Evolutionary conservation across 2,888 invertebrate genomes (phyloP), one percentile per base, ranked within the genome.

Genomic region (Pseudococcus longispinus): DNA sequence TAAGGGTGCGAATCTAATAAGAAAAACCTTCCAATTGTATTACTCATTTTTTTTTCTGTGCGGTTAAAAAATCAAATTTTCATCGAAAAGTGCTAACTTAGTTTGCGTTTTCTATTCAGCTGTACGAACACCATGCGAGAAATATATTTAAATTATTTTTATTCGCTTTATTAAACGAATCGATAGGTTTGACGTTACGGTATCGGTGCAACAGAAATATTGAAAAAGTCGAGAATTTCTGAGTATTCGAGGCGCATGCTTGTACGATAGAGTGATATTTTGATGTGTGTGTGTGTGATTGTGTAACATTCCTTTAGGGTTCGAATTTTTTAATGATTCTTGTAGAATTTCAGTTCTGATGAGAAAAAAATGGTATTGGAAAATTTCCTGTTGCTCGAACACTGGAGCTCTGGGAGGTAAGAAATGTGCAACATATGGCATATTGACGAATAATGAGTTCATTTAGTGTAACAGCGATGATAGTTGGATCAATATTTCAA

Each of bases 141-240:
- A 60, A 60, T 60, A 55, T 55, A 60, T 60, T 60, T 60, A 60
- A 60, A 23, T 60, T 60, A 60, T 60, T 60, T 37, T 60, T 60
- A 23, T 60, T 60, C 60, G 60, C 60, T 60, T 60, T 60, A 60
- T 60, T 23, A 23, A 60, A 20, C 23, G 60, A 60, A 60, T 60
- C 60, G 20, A 60, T 60, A 60, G 60, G 11, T 6, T 60, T 23
- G 60, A 4, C 60, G 60, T 6, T 15, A 11, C 20, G 60, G 60
- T 60, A 60, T 60, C 60, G 15, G 23, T 60, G 23, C 60, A 60
- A 51, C 23, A 60, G 60, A 60, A 60, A 60, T 51, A n/a, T 60
- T 9, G 20, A 60, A 55, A 23, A 60, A 60, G 46, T 60, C 8
- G 20, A 60, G 23, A 23, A 60, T 60, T 20, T 60, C 9, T 23